phyloP scores from a whole-genome alignment of 2,113 vertebrate species.

The Cavia porcellus region DNA sequence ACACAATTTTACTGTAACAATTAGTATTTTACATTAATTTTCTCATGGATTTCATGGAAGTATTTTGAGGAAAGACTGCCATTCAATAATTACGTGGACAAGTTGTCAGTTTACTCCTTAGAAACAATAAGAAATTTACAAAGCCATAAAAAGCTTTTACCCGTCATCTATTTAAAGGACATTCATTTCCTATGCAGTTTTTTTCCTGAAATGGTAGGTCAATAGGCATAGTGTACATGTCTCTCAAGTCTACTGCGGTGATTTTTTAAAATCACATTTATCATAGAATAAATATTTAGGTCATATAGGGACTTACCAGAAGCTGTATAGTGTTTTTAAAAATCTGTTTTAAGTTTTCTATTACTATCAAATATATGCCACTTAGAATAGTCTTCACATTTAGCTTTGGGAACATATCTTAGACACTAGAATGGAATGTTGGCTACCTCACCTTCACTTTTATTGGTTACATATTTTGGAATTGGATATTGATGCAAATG shows the following conservation, averaged over 20 bases:
- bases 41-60: conserved; percentile 40
- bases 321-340: neutral
- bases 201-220: conserved; percentile 37
- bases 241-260: neutral
- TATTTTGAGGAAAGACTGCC: conserved; percentile 34
- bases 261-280: neutral
- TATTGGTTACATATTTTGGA: neutral
- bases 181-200: conserved; percentile 28
- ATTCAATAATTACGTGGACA: neutral
- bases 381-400: conserved; percentile 20
- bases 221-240: neutral
- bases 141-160: conserved; percentile 41
- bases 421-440: neutral
- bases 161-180: neutral
- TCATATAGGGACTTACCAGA: neutral
- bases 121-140: conserved; percentile 14
- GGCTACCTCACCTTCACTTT: neutral
- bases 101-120: neutral
- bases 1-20: conserved; percentile 47
- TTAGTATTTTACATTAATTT: conserved; percentile 58
- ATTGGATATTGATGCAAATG: neutral
- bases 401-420: conserved; percentile 15
- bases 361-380: neutral
- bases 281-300: conserved; percentile 36
- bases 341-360: neutral